phyloP scores from a whole-genome alignment of 1,140 invertebrate genomes.

The Drosophila takahashii region DNA sequence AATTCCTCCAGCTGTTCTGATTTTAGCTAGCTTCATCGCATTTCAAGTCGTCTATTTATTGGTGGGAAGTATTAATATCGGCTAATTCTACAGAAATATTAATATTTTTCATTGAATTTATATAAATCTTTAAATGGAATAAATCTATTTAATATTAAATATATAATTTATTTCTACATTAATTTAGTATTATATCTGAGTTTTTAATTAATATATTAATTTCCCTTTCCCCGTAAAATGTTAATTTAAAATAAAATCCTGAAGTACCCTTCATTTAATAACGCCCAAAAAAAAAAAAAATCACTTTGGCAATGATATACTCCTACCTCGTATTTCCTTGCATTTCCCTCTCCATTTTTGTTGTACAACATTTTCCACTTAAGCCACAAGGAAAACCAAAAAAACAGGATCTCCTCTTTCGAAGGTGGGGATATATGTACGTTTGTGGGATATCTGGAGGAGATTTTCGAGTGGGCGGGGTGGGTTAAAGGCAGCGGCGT shows the following conservation, averaged over 20 bases:
- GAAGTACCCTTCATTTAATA: not conserved
- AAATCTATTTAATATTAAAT: too few relatives aligned
- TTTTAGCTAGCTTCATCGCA: not conserved
- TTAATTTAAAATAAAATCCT: not conserved
- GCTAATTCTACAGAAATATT: too few relatives aligned
- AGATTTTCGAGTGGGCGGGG: not conserved
- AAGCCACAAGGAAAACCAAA: constrained; percentile 36
- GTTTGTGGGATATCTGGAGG: not conserved
- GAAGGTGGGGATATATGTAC: not conserved
- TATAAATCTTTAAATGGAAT: too few relatives aligned
- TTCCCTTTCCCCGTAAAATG: not conserved
- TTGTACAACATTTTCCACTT: constrained; percentile 71
- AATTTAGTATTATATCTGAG: not conserved
- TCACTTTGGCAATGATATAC: constrained; percentile 4
- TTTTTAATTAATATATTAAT: not conserved
- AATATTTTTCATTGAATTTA: too few relatives aligned
- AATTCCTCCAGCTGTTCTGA: not conserved
- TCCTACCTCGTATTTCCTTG: constrained; percentile 3
- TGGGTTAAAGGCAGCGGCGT: constrained; percentile 24
- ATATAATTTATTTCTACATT: not conserved
- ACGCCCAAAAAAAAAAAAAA: not conserved
- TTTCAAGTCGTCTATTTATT: not conserved
- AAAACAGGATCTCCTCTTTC: constrained; percentile 21
- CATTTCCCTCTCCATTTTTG: constrained; percentile 16
- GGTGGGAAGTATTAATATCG: not conserved